phyloP scores from a whole-genome alignment of 1,140 invertebrate genomes.

The Drosophila bocqueti region DNA sequence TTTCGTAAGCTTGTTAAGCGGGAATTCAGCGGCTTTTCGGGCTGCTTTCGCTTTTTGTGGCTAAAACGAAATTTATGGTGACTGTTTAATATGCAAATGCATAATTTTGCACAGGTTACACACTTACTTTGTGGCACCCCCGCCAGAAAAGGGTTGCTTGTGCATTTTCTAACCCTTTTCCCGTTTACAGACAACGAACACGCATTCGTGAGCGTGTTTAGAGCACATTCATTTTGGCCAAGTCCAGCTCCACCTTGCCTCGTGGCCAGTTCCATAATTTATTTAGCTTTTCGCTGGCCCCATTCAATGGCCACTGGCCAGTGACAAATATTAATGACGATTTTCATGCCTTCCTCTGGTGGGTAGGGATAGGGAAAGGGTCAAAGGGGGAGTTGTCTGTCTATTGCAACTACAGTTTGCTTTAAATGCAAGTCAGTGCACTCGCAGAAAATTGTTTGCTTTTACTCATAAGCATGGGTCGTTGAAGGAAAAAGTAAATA shows the following conservation, averaged over 20 bases:
- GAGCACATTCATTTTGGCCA: slow-evolving; percentile 71
- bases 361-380: background rate
- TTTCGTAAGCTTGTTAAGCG: slow-evolving; percentile 49
- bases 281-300: slow-evolving; percentile 62
- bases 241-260: slow-evolving; percentile 43
- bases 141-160: slow-evolving; percentile 34
- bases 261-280: slow-evolving; percentile 66
- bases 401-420: slow-evolving; percentile 32
- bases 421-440: slow-evolving; percentile 33
- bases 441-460: slow-evolving; percentile 7
- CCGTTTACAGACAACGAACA: slow-evolving; percentile 72
- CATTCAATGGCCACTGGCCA: slow-evolving; percentile 75
- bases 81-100: slow-evolving; percentile 82
- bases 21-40: slow-evolving; percentile 27
- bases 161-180: slow-evolving; percentile 64
- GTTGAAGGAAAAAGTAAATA: background rate
- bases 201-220: slow-evolving; percentile 73
- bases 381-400: slow-evolving; percentile 15
- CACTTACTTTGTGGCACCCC: slow-evolving; percentile 36
- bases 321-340: slow-evolving; percentile 84
- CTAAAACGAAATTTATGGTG: slow-evolving; percentile 53
- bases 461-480: background rate
- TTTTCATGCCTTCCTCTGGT: slow-evolving; percentile 80
- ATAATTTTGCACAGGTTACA: slow-evolving; percentile 70
- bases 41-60: slow-evolving; percentile 54